Conservation (phyloP, 2,113 vertebrate species). For the Pheucticus melanocephalus region DNA sequence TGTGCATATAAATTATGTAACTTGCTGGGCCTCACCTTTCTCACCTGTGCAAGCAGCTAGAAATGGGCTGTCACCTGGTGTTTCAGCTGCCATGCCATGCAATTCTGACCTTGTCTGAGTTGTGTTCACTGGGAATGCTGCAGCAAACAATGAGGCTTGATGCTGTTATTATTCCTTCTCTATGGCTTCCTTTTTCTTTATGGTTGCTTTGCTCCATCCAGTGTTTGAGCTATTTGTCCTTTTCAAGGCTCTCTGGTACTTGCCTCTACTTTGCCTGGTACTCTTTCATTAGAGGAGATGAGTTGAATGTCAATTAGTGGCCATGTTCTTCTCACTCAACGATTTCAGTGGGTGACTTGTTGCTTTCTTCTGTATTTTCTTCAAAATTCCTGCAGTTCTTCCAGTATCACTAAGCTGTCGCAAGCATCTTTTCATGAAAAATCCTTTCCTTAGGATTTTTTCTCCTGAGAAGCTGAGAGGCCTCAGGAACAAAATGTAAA, state of each 20-base stretch:
- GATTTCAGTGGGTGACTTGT: not conserved
- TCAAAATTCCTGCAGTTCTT: not conserved
- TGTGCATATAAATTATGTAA: not conserved
- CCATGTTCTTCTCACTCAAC: not conserved
- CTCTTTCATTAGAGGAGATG: not conserved
- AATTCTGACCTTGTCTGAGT: not conserved
- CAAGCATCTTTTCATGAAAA: too few species aligned
- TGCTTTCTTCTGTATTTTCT: not conserved
- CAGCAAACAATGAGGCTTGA: not conserved
- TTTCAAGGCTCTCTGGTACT: not conserved
- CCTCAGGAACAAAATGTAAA: too few species aligned
- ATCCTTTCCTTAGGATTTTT: too few species aligned
- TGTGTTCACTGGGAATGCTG: not conserved
- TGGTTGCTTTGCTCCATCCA: not conserved
- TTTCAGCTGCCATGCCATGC: not conserved
- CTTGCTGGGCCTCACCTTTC: not conserved
- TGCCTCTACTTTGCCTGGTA: not conserved
- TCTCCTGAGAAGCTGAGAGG: too few species aligned
- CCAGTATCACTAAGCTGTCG: not conserved
- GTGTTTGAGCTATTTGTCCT: not conserved
- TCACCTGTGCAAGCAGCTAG: fast-evolving
- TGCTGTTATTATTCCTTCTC: not conserved
- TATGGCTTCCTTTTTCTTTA: not conserved
- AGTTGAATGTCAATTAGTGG: not conserved
- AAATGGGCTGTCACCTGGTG: not conserved